Evolutionary conservation across 53 echinoderm and acorn worm species (phyloP), one percentile per base, ranked within the genome.

Genomic region (Patiria pectinifera): DNA sequence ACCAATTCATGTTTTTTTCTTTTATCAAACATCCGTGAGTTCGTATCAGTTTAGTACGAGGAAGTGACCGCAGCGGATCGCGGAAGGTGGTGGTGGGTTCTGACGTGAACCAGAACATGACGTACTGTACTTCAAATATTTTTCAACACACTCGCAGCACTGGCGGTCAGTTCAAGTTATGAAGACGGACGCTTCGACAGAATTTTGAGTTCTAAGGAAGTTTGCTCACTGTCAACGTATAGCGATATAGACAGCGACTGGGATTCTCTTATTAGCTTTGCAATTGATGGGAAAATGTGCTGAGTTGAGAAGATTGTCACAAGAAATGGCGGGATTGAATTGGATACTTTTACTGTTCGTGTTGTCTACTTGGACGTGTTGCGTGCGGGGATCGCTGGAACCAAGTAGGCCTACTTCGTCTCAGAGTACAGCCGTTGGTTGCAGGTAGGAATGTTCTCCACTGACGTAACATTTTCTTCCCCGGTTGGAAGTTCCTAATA

Each of bases 321-420:
- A 45, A 35, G 35, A 62, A 62, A 84, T 84, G 84, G 84, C 84
- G 66, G 84, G 84, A 84, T 26, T 44, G 0, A n/a, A 58, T 44
- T 84, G 84, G 84, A 84, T 84, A 62, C 24, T 43, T 63, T 26
- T 58, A 13, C 66, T 84, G 62, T 26, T 84, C 18, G 44, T 84
- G 66, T 66, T 10, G 84, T 84, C 66, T 84, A 13, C 66, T 63
- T 84, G 63, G 84, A 84, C 24, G 59, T 63, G 4, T 58, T 44
- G 43, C 66, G 35, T 23, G 11, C 4, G 15, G 22, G 84, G 84
- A 53, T 45, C 25, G 45, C 62, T 24, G 19, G 80, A 46, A 45
- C 11, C 80, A 11, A 79, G 47, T 8, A 53, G 53, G 1, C 53
- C 53, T 79, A 45, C 80, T 79, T 44, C 19, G 24, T 79, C 80